Percentiles rank a stretch among this genome's conserved stretches.
Evolutionary conservation across 2,113 vertebrate genomes (phyloP).

Genomic region (Hirundichthys speculiger): DNA sequence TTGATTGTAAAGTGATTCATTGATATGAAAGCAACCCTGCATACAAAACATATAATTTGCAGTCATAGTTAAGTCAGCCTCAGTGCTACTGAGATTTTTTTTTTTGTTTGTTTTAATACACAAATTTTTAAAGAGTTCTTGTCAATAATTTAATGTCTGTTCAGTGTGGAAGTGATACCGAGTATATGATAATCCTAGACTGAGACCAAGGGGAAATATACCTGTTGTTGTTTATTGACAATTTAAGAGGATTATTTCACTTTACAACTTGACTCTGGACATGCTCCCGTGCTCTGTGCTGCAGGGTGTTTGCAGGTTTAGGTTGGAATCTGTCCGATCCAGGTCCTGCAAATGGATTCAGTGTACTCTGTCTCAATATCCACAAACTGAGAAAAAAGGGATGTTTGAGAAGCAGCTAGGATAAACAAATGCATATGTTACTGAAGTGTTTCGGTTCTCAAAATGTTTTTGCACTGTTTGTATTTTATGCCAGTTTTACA

Average conservation of each 20-base stretch:
- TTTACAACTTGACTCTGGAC: neutral
- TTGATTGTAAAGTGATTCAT: too few species aligned
- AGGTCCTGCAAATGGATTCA: too few species aligned
- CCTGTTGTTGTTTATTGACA: conserved; percentile 13
- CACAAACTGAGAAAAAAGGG: too few species aligned
- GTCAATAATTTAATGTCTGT: conserved; percentile 9
- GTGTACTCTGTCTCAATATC: too few species aligned
- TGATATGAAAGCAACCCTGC: neutral
- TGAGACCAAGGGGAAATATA: neutral
- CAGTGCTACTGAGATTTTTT: neutral
- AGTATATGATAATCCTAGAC: neutral
- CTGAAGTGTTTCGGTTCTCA: too few species aligned
- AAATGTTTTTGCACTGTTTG: too few species aligned
- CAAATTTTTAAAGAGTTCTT: neutral
- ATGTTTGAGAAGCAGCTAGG: too few species aligned
- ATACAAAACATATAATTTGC: conserved; percentile 5
- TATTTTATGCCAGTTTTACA: too few species aligned
- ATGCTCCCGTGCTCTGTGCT: too few species aligned
- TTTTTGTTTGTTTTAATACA: conserved; percentile 14
- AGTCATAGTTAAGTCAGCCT: conserved; percentile 17
- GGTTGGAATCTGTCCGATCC: too few species aligned
- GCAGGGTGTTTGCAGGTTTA: too few species aligned
- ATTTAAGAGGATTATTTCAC: conserved; percentile 23
- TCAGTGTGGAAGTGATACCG: neutral
- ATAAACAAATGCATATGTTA: too few species aligned